These are phyloP conservation scores for Galbula dea DNA, from an alignment of 2,113 vertebrate species.

Conservation along the genomic window DNA sequence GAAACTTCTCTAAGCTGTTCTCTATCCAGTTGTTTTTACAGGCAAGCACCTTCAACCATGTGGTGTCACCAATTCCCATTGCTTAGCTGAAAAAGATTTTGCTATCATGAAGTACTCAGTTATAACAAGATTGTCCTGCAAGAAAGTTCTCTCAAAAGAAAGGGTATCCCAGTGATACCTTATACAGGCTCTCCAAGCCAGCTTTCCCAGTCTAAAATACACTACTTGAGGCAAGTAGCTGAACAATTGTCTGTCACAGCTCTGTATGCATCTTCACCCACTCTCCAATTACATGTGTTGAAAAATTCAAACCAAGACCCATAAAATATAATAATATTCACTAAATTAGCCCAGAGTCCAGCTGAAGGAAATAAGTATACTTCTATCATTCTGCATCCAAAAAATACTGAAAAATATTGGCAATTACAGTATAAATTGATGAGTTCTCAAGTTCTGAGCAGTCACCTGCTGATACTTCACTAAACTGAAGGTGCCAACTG, in stretches of 20 bases:
- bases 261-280: background rate
- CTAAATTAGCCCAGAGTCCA: background rate
- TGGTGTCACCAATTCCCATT: background rate
- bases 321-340: background rate
- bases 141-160: background rate
- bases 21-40: background rate
- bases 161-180: background rate
- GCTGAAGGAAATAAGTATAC: background rate
- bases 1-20: background rate
- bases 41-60: background rate
- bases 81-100: background rate
- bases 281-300: background rate
- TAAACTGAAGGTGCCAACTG: background rate
- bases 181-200: background rate
- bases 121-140: background rate
- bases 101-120: background rate
- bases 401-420: background rate
- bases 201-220: background rate
- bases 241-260: background rate
- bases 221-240: background rate
- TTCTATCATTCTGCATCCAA: background rate
- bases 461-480: background rate
- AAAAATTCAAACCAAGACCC: background rate
- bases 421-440: background rate
- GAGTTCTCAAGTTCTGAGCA: background rate